These are phyloP conservation scores for Trematomus loennbergii DNA, from an alignment of 2,113 vertebrate genomes.

Conservation along the genomic window DNA sequence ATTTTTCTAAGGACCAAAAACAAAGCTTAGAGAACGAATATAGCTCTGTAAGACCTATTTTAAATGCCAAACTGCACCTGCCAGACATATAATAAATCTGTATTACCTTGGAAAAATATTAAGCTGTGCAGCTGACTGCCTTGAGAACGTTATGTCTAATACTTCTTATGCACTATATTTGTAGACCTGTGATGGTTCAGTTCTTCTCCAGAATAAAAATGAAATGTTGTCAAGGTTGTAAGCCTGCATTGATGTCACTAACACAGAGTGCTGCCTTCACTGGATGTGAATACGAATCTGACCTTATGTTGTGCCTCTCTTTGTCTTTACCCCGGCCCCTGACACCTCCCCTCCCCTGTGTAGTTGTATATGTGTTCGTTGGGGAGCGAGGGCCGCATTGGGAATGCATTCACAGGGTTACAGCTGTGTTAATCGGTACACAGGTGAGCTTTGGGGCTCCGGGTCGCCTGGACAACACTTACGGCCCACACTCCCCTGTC, in stretches of 20 bases:
- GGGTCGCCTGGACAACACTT: constrained; percentile 62
- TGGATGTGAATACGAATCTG: background rate
- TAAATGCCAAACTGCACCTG: background rate
- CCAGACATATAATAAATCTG: background rate
- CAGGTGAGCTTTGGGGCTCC: constrained; percentile 79
- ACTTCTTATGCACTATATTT: constrained; percentile 4
- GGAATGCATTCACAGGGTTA: constrained; percentile 61
- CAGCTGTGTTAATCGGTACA: constrained; percentile 82
- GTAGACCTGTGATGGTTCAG: background rate
- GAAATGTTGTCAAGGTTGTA: background rate
- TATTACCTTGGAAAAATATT: background rate
- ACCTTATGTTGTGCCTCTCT: constrained; percentile 13
- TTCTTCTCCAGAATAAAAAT: background rate
- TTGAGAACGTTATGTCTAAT: background rate
- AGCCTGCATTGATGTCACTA: constrained; percentile 7
- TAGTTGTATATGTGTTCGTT: constrained; percentile 18
- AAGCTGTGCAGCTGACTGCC: background rate
- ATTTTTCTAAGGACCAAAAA: background rate
- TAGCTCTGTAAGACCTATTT: background rate
- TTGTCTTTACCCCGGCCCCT: constrained; percentile 11
- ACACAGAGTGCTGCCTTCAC: constrained; percentile 5
- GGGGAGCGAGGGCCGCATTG: constrained; percentile 54
- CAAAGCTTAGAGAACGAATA: background rate
- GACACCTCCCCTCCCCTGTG: constrained; percentile 41
- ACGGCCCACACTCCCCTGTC: constrained; percentile 50